phyloP scores from a whole-genome alignment of 92 coral and sea anemone species.

The Zoanthus gigantus region DNA sequence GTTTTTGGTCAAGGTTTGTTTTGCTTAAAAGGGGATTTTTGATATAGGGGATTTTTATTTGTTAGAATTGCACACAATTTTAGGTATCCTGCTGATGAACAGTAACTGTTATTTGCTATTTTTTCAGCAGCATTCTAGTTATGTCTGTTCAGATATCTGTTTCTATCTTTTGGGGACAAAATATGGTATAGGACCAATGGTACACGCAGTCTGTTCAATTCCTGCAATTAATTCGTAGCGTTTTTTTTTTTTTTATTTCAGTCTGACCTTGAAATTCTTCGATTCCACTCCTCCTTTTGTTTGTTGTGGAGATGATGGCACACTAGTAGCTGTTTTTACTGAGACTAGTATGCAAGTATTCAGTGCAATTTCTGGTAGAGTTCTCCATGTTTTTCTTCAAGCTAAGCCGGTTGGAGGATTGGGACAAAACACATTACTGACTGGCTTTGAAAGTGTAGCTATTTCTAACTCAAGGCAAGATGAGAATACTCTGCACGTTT shows the following conservation, averaged over 20 bases:
- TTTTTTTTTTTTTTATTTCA: constrained; percentile 19
- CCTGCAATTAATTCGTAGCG: background rate
- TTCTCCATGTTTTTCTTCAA: constrained; percentile 34
- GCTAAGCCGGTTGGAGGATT: constrained; percentile 74
- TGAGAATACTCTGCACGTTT: constrained; percentile 75
- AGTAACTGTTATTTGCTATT: no score
- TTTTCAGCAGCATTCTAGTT: no score
- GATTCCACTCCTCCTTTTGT: constrained; percentile 68
- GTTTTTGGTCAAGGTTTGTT: no score
- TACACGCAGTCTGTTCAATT: no score
- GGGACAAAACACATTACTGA: constrained; percentile 75
- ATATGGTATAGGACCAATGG: no score
- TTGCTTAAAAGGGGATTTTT: no score
- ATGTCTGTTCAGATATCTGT: no score
- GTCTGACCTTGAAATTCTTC: constrained; percentile 66
- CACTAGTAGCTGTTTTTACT: constrained; percentile 67
- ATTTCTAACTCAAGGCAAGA: constrained; percentile 80
- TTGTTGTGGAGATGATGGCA: constrained; percentile 70
- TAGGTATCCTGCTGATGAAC: no score
- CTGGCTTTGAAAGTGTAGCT: constrained; percentile 56
- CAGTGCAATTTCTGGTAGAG: constrained; percentile 58
- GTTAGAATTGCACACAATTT: no score
- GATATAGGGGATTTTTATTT: no score
- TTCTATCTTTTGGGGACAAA: no score
- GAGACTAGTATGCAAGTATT: constrained; percentile 70